A percentile compares a stretch with the other conserved stretches of the same genome.
Evolutionary conservation across 2,888 invertebrate genomes (phyloP).

Genomic region (Diplolepis rosae): DNA sequence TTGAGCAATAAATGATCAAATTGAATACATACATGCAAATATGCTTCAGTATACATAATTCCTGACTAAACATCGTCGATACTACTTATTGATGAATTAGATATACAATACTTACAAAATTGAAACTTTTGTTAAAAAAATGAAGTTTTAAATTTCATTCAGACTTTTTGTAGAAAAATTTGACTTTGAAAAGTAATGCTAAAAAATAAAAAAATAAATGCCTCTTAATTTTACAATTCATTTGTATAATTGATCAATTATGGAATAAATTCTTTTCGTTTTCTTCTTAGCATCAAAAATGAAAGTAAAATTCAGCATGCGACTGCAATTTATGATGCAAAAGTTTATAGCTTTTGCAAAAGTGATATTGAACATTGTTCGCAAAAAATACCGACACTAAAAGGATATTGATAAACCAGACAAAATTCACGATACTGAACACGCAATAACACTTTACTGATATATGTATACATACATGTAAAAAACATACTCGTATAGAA

Average conservation of each 20-base stretch:
- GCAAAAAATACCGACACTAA: constrained; percentile 18
- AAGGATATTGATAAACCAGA: constrained; percentile 26
- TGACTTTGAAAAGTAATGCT: too few species aligned
- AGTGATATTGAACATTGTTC: constrained; percentile 11
- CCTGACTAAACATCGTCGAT: too few species aligned
- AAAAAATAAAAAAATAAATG: not conserved
- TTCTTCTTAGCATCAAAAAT: constrained; percentile 4
- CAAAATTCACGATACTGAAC: constrained; percentile 30
- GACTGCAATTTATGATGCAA: constrained; percentile 19
- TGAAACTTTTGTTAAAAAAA: too few species aligned
- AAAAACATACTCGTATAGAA: not conserved
- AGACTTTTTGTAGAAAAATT: too few species aligned
- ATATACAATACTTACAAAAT: too few species aligned
- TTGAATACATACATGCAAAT: too few species aligned
- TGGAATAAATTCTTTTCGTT: not conserved
- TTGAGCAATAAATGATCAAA: too few species aligned
- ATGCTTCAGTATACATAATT: too few species aligned
- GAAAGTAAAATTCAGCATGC: constrained; percentile 24
- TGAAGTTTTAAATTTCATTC: too few species aligned
- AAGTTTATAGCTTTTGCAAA: constrained; percentile 17
- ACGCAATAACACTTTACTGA: constrained; percentile 11
- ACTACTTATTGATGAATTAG: too few species aligned
- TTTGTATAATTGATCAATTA: not conserved
- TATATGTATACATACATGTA: constrained; percentile 2
- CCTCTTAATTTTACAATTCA: not conserved